Conservation (phyloP, 1,140 invertebrate genomes). For the Brachionus koreanus region DNA sequence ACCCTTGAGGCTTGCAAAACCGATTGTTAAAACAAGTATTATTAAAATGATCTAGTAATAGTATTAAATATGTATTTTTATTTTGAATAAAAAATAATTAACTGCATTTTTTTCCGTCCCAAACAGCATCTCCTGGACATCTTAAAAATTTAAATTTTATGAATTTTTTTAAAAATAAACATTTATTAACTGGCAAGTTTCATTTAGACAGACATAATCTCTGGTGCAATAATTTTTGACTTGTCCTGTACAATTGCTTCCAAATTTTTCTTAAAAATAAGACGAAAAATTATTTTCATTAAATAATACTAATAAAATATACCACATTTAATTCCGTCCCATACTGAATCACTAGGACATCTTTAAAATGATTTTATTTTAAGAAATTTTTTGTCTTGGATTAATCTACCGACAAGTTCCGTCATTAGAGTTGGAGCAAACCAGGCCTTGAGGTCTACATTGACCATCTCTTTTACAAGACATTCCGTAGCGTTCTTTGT, state of each 20-base stretch:
- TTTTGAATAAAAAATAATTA: background rate
- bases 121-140: background rate
- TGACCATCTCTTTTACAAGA: background rate
- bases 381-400: background rate
- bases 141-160: background rate
- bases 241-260: background rate
- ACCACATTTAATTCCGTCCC: background rate
- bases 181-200: background rate
- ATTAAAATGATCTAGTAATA: background rate
- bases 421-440: background rate
- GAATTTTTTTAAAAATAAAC: background rate
- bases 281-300: too few relatives aligned
- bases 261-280: background rate
- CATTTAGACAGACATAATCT: background rate
- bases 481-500: background rate
- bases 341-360: background rate
- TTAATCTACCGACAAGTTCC: background rate
- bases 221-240: background rate
- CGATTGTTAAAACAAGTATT: background rate
- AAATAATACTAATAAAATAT: background rate
- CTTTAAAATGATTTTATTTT: background rate
- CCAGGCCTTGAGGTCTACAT: background rate
- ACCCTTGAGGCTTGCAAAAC: background rate
- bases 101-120: conserved; percentile 20
- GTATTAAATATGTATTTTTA: too few relatives aligned